Percentiles rank a stretch among this genome's conserved stretches.
Conservation (phyloP, 2,888 invertebrate genomes). For the Drosophila maculinotata region DNA sequence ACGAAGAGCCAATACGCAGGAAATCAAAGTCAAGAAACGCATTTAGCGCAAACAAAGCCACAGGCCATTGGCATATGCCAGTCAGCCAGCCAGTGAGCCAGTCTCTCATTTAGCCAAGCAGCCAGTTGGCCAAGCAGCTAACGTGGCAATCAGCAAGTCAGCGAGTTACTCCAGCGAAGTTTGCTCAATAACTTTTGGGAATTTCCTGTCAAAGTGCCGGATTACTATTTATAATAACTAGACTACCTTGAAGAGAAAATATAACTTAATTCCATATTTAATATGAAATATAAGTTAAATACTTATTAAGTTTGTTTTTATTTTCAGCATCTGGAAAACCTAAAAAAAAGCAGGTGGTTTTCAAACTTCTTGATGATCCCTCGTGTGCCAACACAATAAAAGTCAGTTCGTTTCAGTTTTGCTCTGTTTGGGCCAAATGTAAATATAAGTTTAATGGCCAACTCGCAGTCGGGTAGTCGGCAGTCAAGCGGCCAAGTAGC, state of each 20-base stretch:
- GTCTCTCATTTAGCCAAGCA: constrained; percentile 9
- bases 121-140: constrained; percentile 31
- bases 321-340: too few relatives aligned
- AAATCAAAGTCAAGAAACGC: constrained; percentile 58
- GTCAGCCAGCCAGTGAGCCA: constrained; percentile 15
- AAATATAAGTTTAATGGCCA: constrained; percentile 64
- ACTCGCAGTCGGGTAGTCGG: constrained; percentile 32
- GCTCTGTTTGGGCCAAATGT: constrained; percentile 45
- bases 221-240: too few relatives aligned
- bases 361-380: constrained; percentile 17
- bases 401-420: constrained; percentile 28
- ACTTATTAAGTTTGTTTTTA: too few relatives aligned
- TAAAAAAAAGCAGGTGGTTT: too few relatives aligned
- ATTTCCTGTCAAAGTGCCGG: too few relatives aligned
- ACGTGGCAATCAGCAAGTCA: constrained; percentile 44
- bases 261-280: too few relatives aligned
- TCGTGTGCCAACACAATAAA: constrained; percentile 38
- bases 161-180: constrained; percentile 17
- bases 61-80: constrained; percentile 71
- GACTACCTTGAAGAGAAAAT: too few relatives aligned
- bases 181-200: constrained; percentile 22
- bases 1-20: constrained; percentile 23
- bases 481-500: constrained; percentile 29
- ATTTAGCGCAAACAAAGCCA: constrained; percentile 71
- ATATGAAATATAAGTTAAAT: too few relatives aligned